Conservation (phyloP, 2,113 vertebrate species). For the Tringa solitaria region DNA sequence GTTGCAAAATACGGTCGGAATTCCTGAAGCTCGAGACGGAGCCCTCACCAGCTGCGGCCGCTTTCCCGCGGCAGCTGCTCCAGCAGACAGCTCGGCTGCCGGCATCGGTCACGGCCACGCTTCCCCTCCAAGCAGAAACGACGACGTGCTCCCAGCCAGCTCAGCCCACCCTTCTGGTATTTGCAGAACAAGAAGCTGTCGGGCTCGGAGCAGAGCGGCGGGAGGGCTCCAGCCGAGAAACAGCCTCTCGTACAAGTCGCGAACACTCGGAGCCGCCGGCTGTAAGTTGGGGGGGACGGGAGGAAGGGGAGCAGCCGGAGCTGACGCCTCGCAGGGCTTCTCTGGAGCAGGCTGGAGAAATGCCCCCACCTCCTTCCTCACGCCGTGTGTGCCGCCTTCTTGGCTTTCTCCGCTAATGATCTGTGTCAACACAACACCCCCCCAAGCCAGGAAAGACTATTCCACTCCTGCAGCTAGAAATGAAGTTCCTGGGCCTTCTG, state of each 20-base stretch:
- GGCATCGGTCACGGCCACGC: not conserved
- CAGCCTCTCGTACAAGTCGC: not conserved
- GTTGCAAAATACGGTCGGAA: accelerated
- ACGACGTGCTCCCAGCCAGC: not conserved
- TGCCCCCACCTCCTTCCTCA: not conserved
- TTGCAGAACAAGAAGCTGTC: not conserved
- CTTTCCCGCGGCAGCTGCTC: not conserved
- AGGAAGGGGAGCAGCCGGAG: not conserved
- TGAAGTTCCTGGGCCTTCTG: not conserved
- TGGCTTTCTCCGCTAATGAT: not conserved
- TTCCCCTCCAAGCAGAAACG: not conserved
- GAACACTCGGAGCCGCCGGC: not conserved
- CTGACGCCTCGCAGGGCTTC: not conserved
- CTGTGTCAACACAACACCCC: not conserved
- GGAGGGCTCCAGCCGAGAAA: not conserved
- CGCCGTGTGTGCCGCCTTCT: not conserved
- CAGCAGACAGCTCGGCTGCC: not conserved
- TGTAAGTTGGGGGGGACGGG: not conserved
- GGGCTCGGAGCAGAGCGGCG: not conserved
- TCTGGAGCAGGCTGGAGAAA: not conserved
- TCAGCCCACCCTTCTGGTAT: not conserved
- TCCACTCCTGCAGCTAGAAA: not conserved
- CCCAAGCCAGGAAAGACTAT: not conserved
- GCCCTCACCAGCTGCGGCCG: not conserved
- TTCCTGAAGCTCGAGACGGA: not conserved